Evolutionary conservation across 92 coral and sea anemone species (phyloP).

Genomic region (Epizoanthus scotinus): DNA sequence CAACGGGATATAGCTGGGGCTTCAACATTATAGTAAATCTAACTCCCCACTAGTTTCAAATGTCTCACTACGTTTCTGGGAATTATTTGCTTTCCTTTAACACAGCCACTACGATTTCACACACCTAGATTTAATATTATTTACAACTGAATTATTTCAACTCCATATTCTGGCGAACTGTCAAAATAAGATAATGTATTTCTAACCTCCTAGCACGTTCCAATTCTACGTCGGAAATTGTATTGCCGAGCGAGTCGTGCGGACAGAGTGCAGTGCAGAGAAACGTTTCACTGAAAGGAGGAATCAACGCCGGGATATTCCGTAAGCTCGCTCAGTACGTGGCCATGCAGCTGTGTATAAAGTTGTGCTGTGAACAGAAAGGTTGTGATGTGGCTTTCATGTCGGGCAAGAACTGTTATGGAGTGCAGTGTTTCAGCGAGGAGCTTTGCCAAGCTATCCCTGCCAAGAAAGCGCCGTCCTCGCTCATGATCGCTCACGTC

Average conservation of each 20-base stretch:
- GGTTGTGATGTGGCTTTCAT: constrained; percentile 95
- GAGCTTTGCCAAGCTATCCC: constrained; percentile 87
- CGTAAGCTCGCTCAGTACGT: constrained; percentile 95
- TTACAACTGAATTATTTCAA: too few species aligned
- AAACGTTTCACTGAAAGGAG: constrained; percentile 96
- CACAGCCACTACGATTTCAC: constrained; percentile 11
- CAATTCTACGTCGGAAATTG: constrained; percentile 55
- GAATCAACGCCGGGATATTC: constrained; percentile 95
- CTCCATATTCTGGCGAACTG: too few species aligned
- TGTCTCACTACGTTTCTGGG: background rate
- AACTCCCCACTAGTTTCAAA: background rate
- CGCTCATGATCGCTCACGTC: constrained; percentile 96
- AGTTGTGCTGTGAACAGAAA: constrained; percentile 95
- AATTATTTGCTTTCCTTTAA: background rate
- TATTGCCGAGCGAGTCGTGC: constrained; percentile 88
- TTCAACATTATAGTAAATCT: background rate
- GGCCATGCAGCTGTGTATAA: constrained; percentile 98
- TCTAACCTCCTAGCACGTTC: constrained; percentile 36
- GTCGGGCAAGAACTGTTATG: constrained; percentile 97
- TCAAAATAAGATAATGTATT: too few species aligned
- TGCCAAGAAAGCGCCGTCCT: constrained; percentile 94
- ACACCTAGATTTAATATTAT: background rate
- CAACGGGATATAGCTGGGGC: too few species aligned
- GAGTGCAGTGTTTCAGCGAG: constrained; percentile 96
- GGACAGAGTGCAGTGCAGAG: constrained; percentile 81